Base-by-base conservation (phyloP, 2,888 invertebrate species). In the Eurois occulta region DNA sequence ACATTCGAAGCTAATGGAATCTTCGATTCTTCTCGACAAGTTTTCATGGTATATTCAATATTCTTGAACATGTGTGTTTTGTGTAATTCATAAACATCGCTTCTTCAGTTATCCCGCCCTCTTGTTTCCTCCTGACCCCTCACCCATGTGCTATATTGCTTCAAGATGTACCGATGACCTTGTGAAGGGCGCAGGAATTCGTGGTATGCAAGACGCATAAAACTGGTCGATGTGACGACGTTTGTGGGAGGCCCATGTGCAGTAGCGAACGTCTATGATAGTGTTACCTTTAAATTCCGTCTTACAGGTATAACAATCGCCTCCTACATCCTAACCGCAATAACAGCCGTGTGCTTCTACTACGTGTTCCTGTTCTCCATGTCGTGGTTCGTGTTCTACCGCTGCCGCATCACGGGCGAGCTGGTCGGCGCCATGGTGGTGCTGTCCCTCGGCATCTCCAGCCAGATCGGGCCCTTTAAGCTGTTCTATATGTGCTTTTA, bases 321-420 rank as follows among this genome's bases (percentile, higher is more conserved):
- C n/a, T 84, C 72, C 38, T 91, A 92, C 79, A 55, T 92, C 1
- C n/a, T 88, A 2, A 87, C 89, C 0, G 24, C 76, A 2, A n/a
- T 88, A 1, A 58, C 84, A 0, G 78, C 82, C 0, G 52, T 65
- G 0, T 84, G 86, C 64, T 91, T 88, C 74, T 80, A 88, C 75
- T 93, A 92, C 83, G 89, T 91, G 28, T 93, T 85, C 80, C 72
- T 91, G 24, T 58, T 92, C 38, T 91, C 90, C 2, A 86, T 89
- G 86, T 28, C 78, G 0, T 93, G 92, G 92, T 92, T 88, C 70
- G 90, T 93, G 11, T 90, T 90, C 81, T 86, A 81, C 78, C 87
- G 86, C 18, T 83, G 83, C 62, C 79, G 79, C 13, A 70, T 87
- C 58, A 90, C 90, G 7, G 88, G 86, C 0, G 89, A 91, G 58